Percentiles rank a stretch among this genome's conserved stretches.
Evolutionary conservation across 2,113 vertebrate genomes (phyloP).

Genomic region (Bambusicola thoracicus): DNA sequence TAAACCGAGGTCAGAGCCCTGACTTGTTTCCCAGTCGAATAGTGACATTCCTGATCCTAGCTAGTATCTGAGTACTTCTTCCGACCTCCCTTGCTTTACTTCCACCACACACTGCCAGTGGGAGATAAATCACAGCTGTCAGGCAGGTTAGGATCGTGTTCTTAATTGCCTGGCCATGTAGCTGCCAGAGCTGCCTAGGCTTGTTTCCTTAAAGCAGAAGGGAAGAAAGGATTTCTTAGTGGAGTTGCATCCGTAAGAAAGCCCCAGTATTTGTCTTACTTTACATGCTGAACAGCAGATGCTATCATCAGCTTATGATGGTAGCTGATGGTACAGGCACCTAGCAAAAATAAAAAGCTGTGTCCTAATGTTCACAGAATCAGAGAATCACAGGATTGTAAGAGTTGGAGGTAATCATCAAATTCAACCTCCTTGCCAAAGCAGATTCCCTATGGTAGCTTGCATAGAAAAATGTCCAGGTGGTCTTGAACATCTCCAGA

Average conservation of each 20-base stretch:
- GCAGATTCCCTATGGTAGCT: no score
- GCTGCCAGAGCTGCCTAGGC: not conserved
- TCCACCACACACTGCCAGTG: not conserved
- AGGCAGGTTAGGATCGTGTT: not conserved
- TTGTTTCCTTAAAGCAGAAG: not conserved
- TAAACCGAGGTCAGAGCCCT: not conserved
- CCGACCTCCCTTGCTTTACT: not conserved
- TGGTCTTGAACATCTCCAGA: no score
- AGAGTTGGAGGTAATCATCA: no score
- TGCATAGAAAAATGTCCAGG: no score
- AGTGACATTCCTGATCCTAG: not conserved
- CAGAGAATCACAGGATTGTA: no score
- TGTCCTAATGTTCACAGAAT: not conserved
- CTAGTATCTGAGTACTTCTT: not conserved
- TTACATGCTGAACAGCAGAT: not conserved
- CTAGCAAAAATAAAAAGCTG: not conserved
- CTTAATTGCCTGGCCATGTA: not conserved
- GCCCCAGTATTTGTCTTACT: not conserved
- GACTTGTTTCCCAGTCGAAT: not conserved
- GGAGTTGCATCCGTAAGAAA: not conserved
- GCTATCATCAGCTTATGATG: not conserved
- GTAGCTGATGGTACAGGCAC: no score
- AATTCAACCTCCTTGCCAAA: no score
- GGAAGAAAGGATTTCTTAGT: not conserved
- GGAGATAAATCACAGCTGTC: not conserved